Evolutionary conservation across 2,113 vertebrate genomes (phyloP).

Genomic region (Cochlearius cochlearius): DNA sequence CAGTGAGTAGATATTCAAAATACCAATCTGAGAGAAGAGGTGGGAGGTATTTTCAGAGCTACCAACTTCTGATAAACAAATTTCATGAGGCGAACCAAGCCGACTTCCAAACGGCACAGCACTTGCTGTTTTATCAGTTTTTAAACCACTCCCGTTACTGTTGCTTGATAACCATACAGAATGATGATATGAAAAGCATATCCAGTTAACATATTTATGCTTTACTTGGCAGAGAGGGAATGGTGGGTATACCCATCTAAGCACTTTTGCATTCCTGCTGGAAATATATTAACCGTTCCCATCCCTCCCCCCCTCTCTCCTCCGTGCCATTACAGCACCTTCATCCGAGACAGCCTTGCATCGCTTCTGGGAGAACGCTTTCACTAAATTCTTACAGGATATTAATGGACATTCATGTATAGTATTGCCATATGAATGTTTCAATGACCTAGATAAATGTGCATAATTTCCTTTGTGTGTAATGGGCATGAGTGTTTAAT

Average conservation of each 20-base stretch:
- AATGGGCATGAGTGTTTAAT: slow-evolving; percentile 71
- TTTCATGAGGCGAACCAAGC: not conserved
- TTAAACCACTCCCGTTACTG: not conserved
- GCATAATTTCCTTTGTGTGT: slow-evolving; percentile 64
- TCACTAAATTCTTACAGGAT: slow-evolving; percentile 45
- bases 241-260: not conserved
- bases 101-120: not conserved
- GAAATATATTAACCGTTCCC: slow-evolving; percentile 2
- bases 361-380: slow-evolving; percentile 30
- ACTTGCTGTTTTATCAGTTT: not conserved
- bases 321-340: not conserved
- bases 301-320: not conserved
- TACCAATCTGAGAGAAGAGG: not conserved
- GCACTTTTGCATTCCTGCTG: not conserved
- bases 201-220: not conserved
- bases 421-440: slow-evolving; percentile 39
- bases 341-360: not conserved
- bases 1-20: not conserved
- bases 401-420: slow-evolving; percentile 45
- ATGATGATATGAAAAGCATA: not conserved
- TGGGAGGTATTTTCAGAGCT: slow-evolving; percentile 12
- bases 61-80: not conserved
- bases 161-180: not conserved
- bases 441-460: slow-evolving; percentile 64
- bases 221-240: not conserved